Base-by-base conservation (phyloP, 2,113 vertebrate species). In the Rhizomys pruinosus region DNA sequence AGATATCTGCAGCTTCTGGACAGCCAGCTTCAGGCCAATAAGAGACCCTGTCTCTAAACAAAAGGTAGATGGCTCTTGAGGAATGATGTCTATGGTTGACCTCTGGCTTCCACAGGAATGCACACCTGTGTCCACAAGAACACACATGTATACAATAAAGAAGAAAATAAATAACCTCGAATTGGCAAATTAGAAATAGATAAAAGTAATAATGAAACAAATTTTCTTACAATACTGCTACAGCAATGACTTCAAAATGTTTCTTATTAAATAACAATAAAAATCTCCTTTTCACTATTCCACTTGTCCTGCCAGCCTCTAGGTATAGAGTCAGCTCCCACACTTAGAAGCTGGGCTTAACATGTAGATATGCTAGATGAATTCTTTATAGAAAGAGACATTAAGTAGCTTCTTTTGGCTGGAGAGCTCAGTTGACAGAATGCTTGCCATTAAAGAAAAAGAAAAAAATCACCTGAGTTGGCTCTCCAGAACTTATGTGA, bases 81-180 rank as follows among this genome's bases (percentile, higher is more conserved):
- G 73, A 19, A 77, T 20, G 16, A 77, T 15, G 32, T 44, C 74
- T 77, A 9, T 32, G 29, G 44, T 19, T 77, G 74, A 10, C 19
- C 44, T 47, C 72, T 77, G 29, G 44, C 29, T 29, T 77, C 17
- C 74, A 19, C 29, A 76, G 47, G 42, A 76, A 76, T 47, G 13
- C 27, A 76, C 15, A 77, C 1, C 44, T 52, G 32, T 16, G 17
- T 32, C 32, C 66, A 34, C 29, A 66, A 27, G 34, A 29, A 68
- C 29, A 68, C 32, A 68, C 63, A 64, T 23, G 27, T 25, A 64
- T 23, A 64, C 63, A 64, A 32, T 52, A 76, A 71, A 73, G 42
- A 80, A 29, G 37, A 42, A 77, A 93, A 72, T 37, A 90, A 89
- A 66, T 76, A 88, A 76, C n/a, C 79, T 87, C 15, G 57, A 71